Evolutionary conservation across 1,140 invertebrate species (phyloP), one percentile per base, ranked within the genome.

Genomic region (Andrena cerasifolii): DNA sequence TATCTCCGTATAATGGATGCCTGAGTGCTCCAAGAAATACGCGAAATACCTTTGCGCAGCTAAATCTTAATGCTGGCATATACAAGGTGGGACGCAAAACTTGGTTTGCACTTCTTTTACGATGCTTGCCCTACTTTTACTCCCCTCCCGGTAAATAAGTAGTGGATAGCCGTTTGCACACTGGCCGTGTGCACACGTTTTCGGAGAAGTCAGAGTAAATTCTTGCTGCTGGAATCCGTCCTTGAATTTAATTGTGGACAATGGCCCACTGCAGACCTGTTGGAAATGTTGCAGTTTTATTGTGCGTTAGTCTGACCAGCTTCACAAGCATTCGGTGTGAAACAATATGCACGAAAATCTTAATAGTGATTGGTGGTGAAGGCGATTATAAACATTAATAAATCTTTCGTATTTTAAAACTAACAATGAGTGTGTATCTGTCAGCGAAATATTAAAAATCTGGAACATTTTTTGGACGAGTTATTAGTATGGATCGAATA

Each of bases 71-170:
- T 80, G 67, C 21, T 56, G 58, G 68, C 63, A 84, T 33, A 75
- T 78, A 81, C 40, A 33, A 54, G 68, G 61, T 51, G 59, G 65
- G 54, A 81, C 78, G 84, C 65, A 71, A 40, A 26, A 59, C 47
- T 43, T 33, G 54, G 74, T 59, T 62, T 33, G 49, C 53, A 56
- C 59, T 62, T 75, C 70, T 84, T 85, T 85, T 78, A 81, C 82
- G 82, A 81, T 75, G 79, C 82, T 71, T 74, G 82, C 43, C 82
- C 82, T 85, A 84, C 74, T 85, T 85, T 82, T 78, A 70, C 71
- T 85, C 58, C 59, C 43, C 33, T n/a, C n/a, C 66, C 71, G 67
- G 63, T 56, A 72, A 80, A 53, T 77, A 36, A 56, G 61, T 40
- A 24, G 40, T 28, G 33, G 40, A 63, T 56, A 66, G 51, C 58